These are phyloP conservation scores for Emydocephalus ijimae DNA, from an alignment of 2,113 vertebrate genomes.

Conservation along the genomic window DNA sequence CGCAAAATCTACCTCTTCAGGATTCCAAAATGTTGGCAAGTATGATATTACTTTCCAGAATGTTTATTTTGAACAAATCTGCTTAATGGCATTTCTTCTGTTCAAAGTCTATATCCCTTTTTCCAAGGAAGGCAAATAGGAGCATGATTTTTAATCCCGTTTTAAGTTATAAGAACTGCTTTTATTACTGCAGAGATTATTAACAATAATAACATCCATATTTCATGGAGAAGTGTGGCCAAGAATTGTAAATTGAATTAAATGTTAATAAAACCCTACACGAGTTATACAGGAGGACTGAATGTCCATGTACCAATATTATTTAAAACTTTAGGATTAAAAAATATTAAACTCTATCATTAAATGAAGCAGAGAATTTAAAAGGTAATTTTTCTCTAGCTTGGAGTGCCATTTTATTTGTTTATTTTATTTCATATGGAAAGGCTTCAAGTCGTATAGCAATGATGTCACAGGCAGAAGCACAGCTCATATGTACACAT, in stretches of 20 bases:
- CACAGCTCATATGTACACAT: neutral
- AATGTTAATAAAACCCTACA: neutral
- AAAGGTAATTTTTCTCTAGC: neutral
- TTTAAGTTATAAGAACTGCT: neutral
- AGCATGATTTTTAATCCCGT: neutral
- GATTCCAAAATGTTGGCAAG: too few species aligned
- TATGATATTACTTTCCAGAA: neutral
- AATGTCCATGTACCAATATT: neutral
- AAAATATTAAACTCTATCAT: neutral
- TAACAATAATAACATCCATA: neutral
- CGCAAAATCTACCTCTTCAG: too few species aligned
- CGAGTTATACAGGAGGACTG: neutral
- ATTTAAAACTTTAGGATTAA: neutral
- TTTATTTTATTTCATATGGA: neutral
- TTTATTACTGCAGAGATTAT: neutral
- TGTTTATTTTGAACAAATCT: neutral
- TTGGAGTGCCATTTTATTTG: neutral
- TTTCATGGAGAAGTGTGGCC: neutral
- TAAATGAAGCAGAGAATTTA: neutral
- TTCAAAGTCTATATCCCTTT: neutral
- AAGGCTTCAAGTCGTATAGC: neutral
- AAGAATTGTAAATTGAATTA: neutral
- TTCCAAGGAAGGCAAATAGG: neutral
- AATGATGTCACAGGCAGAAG: neutral
- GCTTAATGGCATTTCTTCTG: neutral